Evolutionary conservation across 2,888 invertebrate species (phyloP), one percentile per base, ranked within the genome.

Genomic region (Atethmia centrago): DNA sequence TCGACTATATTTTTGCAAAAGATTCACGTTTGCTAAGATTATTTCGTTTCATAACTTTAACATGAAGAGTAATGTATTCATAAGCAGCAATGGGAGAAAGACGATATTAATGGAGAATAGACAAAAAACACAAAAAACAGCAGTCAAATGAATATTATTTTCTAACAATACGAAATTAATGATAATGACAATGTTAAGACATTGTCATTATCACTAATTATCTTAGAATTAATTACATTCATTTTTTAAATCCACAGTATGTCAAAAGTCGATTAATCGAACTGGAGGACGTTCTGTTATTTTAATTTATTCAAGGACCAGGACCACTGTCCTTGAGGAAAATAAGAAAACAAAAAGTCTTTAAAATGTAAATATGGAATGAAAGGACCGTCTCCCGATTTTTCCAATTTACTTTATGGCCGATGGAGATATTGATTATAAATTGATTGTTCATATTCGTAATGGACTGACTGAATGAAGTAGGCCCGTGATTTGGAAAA

Each of bases 291-390:
- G 49, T 80, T 80, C 49, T 45, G 58, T 51, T 74, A 71, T 78
- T 78, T 78, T 82, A 82, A 78, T 82, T 77, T 73, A 82, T 82
- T 66, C 68, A 74, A 78, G 59, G 65, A 49, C 64, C 56, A 58
- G 58, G 36, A 62, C 74, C 71, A 51, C 49, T 59, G 82, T 78
- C 61, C 61, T 73, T 73, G 64, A 65, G 65, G 58, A 71, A 78
- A 78, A 82, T 82, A 82, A 78, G 74, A 82, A 74, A 74, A 74
- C 68, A 68, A 71, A 77, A 81, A 81, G 81, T 78, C 82, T 74
- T 81, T 82, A 74, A 82, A 81, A 82, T 81, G 78, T 81, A 82
- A 82, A 80, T 80, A 80, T 77, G 53, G 64, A 78, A 71, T 71
- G 78, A 82, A 81, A 73, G 68, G 63, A 77, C 53, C 45, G 68